Percentiles rank a stretch among this genome's conserved stretches.
Conservation (phyloP, 2,797 vertebrate genomes). For the Acestrorhynchus altus region DNA sequence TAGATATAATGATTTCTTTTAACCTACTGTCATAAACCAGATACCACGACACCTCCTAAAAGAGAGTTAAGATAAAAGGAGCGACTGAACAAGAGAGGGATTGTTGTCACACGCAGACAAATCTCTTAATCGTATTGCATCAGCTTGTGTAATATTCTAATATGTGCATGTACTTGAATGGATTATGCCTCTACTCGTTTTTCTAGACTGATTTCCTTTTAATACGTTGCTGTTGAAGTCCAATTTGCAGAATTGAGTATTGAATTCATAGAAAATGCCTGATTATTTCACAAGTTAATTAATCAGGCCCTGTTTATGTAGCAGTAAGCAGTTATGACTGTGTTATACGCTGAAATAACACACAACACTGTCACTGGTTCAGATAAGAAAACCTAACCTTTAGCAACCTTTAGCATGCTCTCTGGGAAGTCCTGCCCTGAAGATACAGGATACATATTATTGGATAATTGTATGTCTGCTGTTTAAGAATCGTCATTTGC, state of each 20-base stretch:
- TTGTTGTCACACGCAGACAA: slow-evolving; percentile 18
- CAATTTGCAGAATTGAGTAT: neutral
- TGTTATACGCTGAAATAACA: too few species aligned
- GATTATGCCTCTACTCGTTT: slow-evolving; percentile 4
- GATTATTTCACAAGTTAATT: too few species aligned
- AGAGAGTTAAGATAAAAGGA: slow-evolving; percentile 8
- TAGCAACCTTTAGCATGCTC: too few species aligned
- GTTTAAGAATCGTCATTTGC: too few species aligned
- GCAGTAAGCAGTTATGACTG: too few species aligned
- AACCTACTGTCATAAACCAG: neutral
- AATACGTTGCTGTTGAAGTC: neutral
- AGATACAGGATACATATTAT: too few species aligned
- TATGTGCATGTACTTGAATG: neutral
- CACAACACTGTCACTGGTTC: too few species aligned
- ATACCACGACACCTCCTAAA: neutral
- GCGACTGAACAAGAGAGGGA: slow-evolving; percentile 1
- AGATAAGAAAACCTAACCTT: too few species aligned
- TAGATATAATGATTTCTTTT: neutral
- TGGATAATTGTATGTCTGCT: too few species aligned
- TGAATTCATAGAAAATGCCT: neutral
- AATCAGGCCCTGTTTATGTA: too few species aligned
- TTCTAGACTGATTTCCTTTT: neutral
- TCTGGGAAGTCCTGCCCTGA: too few species aligned
- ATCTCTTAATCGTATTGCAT: slow-evolving; percentile 45
- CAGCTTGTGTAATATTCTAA: slow-evolving; percentile 29